Evolutionary conservation across 2,888 invertebrate species (phyloP), one percentile per base, ranked within the genome.

Genomic region (Bimastos eiseni): DNA sequence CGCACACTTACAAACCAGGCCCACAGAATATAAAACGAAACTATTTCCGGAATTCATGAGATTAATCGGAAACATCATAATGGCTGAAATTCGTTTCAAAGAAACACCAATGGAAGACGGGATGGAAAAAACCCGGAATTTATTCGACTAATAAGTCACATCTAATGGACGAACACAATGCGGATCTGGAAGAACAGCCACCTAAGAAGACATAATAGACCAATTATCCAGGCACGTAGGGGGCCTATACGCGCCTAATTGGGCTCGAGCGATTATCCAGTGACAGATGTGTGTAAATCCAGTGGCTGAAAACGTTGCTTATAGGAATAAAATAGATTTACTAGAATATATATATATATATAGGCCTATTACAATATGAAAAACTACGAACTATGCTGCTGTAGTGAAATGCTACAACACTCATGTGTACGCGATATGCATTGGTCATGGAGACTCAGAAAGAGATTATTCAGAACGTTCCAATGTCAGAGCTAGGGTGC

Each of bases 391-490:
- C 70, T 70, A 70, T n/a, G 17, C n/a, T n/a, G 30, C 70, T 70
- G 70, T 70, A 70, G 70, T 70, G n/a, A 70, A 70, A n/a, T 70
- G 70, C 70, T 70, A 70, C 70, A n/a, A 70, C 70, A 70, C 70
- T 70, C 70, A n/a, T 70, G 70, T 11, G n/a, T 70, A 70, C n/a
- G 70, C 70, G 70, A 70, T 70, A 70, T 70, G 70, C 70, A 70
- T 70, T 70, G 70, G 70, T 70, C 70, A 70, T 70, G 70, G 70
- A 70, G n/a, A n/a, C n/a, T n/a, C n/a, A n/a, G n/a, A n/a, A n/a
- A n/a, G 70, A 70, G n/a, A 70, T 70, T 70, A n/a, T 70, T 30
- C 30, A 70, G 70, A 70, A 70, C 70, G n/a, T n/a, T 70, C n/a
- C 30, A n/a, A n/a, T 13, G 1, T n/a, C 8, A 70, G n/a, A 70